Base-by-base conservation (phyloP, 1,140 invertebrate genomes). In the Hyles vespertilio region DNA sequence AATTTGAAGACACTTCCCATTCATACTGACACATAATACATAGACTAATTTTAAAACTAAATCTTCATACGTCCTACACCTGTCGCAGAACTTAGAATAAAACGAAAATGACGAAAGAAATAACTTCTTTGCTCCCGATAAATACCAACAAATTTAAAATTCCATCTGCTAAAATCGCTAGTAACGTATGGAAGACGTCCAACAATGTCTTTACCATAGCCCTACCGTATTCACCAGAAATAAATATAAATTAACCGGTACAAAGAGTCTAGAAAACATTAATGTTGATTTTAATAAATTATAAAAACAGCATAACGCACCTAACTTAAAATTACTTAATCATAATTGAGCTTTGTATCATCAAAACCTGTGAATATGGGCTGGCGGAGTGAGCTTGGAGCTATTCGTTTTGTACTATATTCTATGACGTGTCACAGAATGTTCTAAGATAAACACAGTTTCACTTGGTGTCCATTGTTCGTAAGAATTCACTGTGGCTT, bases 331-430 rank as follows among this genome's bases (percentile, higher is more conserved):
- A 47, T 49, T 58, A 65, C 58, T 62, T 64, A 65, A 55, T 34
- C 46, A 32, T 67, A 71, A 59, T 71, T 71, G 72, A 71, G 71
- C 71, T 59, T 67, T 57, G 44, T 61, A 56, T 43, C 61, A 32
- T 61, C 51, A 43, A 44, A 58, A 56, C 43, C 51, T 46, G 55
- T 45, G 10, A 40, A 45, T 40, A 50, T n/a, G 5, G 40, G 5
- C 9, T 46, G 51, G 34, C 47, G 51, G 22, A 22, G 22, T 8
- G 4, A 40, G 36, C 36, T 40, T 8, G 36, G 36, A 33, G 32
- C 12, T 45, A 50, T 52, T 12, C 53, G 6, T 56, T 60, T 61
- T 61, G 47, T 56, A 56, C 52, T 61, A 51, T 50, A 51, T 36
- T 22, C 45, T 51, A 51, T 51, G 32, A 22, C 5, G 5, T 48